A percentile compares a stretch with the other conserved stretches of the same genome.
phyloP scores from a whole-genome alignment of 2,888 invertebrate genomes.

The Meghimatium bilineatum region DNA sequence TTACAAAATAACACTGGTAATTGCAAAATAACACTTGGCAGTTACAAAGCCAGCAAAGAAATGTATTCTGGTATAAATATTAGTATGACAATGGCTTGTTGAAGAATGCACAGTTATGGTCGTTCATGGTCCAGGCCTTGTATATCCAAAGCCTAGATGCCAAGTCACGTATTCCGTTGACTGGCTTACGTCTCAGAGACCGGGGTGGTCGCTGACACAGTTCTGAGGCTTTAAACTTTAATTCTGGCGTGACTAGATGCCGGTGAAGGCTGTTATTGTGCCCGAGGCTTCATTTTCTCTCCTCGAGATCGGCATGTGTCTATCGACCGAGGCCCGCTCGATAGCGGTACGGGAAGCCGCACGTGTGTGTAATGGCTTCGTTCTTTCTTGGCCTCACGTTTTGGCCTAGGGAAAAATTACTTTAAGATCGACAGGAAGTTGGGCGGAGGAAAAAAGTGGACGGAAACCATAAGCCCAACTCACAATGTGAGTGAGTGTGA shows the following conservation, averaged over 20 bases:
- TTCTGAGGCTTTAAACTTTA: constrained; percentile 44
- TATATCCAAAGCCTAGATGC: constrained; percentile 14
- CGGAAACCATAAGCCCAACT: background rate
- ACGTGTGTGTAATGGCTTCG: constrained; percentile 20
- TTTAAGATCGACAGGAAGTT: constrained; percentile 30
- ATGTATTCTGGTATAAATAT: background rate
- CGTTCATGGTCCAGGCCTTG: background rate
- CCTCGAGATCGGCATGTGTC: constrained; percentile 31
- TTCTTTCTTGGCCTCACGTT: constrained; percentile 5
- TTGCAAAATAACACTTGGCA: no score
- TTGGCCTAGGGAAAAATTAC: constrained; percentile 10
- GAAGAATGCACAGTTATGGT: background rate
- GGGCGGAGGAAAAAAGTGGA: background rate
- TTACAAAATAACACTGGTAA: no score
- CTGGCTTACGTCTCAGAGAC: constrained; percentile 13
- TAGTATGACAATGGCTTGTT: background rate
- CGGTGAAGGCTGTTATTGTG: constrained; percentile 35
- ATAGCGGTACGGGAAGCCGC: constrained; percentile 18
- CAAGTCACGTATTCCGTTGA: constrained; percentile 35
- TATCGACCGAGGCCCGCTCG: constrained; percentile 44
- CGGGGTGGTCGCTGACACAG: constrained; percentile 44
- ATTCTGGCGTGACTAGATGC: constrained; percentile 39
- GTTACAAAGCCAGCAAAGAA: no score
- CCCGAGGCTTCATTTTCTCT: constrained; percentile 39
- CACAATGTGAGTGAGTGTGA: background rate